Percentiles rank a stretch among this genome's conserved stretches.
Evolutionary conservation across 2,113 vertebrate species (phyloP).

Genomic region (Irena cyanogastra): DNA sequence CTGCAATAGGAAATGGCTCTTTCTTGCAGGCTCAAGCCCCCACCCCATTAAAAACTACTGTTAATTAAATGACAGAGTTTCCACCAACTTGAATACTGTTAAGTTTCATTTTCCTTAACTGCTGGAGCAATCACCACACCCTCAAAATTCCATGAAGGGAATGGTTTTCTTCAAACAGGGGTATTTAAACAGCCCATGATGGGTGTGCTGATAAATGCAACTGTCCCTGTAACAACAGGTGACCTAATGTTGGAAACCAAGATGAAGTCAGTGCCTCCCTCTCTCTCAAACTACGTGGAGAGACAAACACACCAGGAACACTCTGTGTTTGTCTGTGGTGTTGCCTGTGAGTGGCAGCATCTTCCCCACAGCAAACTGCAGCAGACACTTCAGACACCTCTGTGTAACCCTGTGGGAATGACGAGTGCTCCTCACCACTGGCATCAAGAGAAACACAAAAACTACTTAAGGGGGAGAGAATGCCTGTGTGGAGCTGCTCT

Average conservation of each 20-base stretch:
- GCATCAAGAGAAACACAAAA: background rate
- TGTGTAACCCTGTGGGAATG: background rate
- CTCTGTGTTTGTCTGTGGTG: background rate
- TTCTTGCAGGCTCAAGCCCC: background rate
- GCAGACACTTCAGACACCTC: background rate
- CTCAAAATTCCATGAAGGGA: background rate
- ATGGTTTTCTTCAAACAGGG: background rate
- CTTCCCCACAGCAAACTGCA: background rate
- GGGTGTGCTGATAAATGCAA: background rate
- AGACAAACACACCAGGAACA: background rate
- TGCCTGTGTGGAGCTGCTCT: background rate
- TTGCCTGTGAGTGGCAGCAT: background rate
- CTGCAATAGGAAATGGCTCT: accelerated
- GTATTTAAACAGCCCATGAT: background rate
- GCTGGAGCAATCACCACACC: background rate
- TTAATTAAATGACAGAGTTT: background rate
- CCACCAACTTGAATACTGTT: background rate
- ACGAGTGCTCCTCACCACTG: accelerated
- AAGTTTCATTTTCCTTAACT: background rate
- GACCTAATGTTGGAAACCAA: background rate
- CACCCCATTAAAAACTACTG: background rate
- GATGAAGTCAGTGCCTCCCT: background rate
- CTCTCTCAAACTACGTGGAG: background rate
- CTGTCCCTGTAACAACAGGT: background rate
- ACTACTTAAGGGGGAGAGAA: background rate